These are phyloP conservation scores for Asteroscopus sphinx DNA, from an alignment of 2,888 invertebrate genomes.

Conservation along the genomic window DNA sequence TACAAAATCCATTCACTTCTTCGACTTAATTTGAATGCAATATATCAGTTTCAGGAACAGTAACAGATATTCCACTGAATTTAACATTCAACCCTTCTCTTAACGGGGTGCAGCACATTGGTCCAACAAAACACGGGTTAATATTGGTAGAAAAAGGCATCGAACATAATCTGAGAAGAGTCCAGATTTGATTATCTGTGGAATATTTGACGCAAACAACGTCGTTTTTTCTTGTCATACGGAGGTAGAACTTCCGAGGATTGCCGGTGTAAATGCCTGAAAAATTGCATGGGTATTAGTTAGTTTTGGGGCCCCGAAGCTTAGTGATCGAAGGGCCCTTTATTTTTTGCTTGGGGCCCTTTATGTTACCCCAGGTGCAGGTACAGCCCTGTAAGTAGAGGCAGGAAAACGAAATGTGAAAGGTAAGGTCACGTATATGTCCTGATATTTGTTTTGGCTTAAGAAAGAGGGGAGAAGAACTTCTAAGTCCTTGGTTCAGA, in stretches of 20 bases:
- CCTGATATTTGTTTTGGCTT: too few relatives aligned
- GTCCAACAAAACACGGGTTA: constrained; percentile 69
- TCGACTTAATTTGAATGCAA: constrained; percentile 72
- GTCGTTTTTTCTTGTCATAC: constrained; percentile 68
- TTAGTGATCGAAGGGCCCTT: too few relatives aligned
- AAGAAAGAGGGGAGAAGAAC: too few relatives aligned
- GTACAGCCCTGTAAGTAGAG: too few relatives aligned
- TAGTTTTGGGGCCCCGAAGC: too few relatives aligned
- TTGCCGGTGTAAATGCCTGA: constrained; percentile 77
- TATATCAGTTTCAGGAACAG: constrained; percentile 71
- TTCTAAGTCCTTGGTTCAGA: too few relatives aligned
- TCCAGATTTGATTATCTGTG: constrained; percentile 71
- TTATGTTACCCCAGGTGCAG: too few relatives aligned
- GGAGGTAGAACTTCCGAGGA: constrained; percentile 77
- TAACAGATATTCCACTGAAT: constrained; percentile 69
- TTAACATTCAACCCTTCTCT: constrained; percentile 70
- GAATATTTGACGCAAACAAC: constrained; percentile 80
- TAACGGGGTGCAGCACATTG: constrained; percentile 77
- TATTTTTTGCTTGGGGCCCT: too few relatives aligned
- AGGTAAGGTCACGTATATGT: too few relatives aligned
- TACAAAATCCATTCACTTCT: too few relatives aligned
- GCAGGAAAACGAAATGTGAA: too few relatives aligned
- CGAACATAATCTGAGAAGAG: constrained; percentile 70
- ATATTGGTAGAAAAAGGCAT: constrained; percentile 60
- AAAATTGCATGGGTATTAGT: constrained; percentile 37